Conservation (phyloP, 2,113 vertebrate species). For the Tor tambroides region DNA sequence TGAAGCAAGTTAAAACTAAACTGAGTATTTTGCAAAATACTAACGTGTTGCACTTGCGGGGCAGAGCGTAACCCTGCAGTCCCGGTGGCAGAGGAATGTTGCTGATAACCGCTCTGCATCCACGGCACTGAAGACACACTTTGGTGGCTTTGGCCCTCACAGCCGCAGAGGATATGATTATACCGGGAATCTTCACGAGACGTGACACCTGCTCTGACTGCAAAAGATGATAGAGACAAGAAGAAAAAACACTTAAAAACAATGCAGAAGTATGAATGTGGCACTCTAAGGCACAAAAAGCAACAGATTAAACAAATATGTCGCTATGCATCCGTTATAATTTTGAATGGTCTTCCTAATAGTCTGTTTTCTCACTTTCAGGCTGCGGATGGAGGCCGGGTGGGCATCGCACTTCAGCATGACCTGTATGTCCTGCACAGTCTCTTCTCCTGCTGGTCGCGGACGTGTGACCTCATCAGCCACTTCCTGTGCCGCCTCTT, state of each 20-base stretch:
- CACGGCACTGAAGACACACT: slow-evolving; percentile 92
- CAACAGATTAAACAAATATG: no score
- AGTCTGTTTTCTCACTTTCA: slow-evolving; percentile 80
- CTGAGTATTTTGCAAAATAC: slow-evolving; percentile 46
- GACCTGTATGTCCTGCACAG: slow-evolving; percentile 92
- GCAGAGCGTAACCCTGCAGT: slow-evolving; percentile 95
- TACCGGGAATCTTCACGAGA: slow-evolving; percentile 96
- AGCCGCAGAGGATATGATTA: slow-evolving; percentile 88
- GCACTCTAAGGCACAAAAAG: neutral
- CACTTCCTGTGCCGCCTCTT: slow-evolving; percentile 94
- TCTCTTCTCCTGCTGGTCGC: slow-evolving; percentile 86
- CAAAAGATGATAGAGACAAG: neutral
- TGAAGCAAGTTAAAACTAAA: neutral
- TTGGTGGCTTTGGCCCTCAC: slow-evolving; percentile 92
- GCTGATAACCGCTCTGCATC: slow-evolving; percentile 83
- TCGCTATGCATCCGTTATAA: neutral
- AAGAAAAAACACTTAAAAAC: neutral
- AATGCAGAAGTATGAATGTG: neutral
- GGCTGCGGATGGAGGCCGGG: slow-evolving; percentile 84
- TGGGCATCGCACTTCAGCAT: slow-evolving; percentile 92
- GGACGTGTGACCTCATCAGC: slow-evolving; percentile 96
- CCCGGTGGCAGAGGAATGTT: slow-evolving; percentile 90
- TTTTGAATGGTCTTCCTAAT: neutral
- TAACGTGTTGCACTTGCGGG: slow-evolving; percentile 94
- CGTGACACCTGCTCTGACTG: slow-evolving; percentile 96